Percentiles rank a stretch among this genome's conserved stretches.
These are phyloP conservation scores for Atherinosoma microstoma DNA, from an alignment of 2,797 vertebrate species.

Conservation along the genomic window DNA sequence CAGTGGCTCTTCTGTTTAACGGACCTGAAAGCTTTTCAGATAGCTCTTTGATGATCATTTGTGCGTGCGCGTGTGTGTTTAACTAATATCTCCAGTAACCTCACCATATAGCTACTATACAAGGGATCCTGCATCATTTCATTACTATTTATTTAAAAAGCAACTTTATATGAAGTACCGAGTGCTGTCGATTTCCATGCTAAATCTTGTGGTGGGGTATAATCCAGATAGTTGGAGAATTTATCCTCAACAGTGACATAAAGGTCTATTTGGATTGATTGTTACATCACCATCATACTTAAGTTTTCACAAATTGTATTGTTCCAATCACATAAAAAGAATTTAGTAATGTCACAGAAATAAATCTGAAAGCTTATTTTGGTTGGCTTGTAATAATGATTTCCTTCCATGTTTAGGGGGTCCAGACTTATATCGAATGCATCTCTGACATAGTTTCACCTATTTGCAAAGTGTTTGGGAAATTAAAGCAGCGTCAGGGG, in stretches of 20 bases:
- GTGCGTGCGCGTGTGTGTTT: not conserved
- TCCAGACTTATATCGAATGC: not conserved
- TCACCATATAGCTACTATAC: not conserved
- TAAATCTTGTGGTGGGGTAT: not conserved
- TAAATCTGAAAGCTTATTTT: not conserved
- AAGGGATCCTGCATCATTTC: not conserved
- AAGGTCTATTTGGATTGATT: not conserved
- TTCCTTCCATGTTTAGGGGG: not conserved
- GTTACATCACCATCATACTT: not conserved
- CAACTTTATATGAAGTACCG: not conserved
- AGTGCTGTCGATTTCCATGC: not conserved
- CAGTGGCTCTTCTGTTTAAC: not conserved
- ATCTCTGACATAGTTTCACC: not conserved
- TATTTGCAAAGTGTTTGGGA: not conserved
- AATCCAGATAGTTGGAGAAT: not conserved
- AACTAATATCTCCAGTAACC: not conserved
- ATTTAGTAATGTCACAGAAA: not conserved
- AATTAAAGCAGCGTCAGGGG: not conserved
- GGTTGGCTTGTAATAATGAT: not conserved
- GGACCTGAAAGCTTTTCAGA: not conserved
- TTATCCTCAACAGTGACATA: not conserved
- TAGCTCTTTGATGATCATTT: not conserved
- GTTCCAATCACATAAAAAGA: not conserved
- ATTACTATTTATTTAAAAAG: not conserved
- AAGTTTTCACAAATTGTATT: not conserved